Base-by-base conservation (phyloP, 2,113 vertebrate genomes). In the Toxotes chatareus region DNA sequence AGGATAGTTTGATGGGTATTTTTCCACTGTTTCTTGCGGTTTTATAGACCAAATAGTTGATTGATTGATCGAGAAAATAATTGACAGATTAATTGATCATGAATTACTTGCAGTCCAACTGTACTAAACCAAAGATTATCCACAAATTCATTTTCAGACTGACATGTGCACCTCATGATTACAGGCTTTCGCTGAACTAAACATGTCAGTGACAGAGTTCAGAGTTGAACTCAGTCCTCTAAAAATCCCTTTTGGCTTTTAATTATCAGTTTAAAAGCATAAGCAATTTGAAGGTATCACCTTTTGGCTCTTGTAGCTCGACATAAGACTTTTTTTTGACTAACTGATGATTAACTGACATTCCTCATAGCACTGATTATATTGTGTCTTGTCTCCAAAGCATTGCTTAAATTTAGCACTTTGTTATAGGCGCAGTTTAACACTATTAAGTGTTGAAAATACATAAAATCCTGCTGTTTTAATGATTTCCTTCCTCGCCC, bases 401-500 rank as follows among this genome's bases (percentile, higher is more conserved):
- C 9, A 5, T 72, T 63, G 16, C 12, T 73, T 61, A 0, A 7
- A 73, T 59, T 16, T 5, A 46, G 14, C 5, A 23, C 5, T 21
- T 56, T 61, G 17, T 40, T 60, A 4, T n/a, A 13, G 21, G 14
- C 40, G 44, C 42, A 66, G 64, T 80, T 57, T 71, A 19, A 66
- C 23, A n/a, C 38, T 67, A 23, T 21, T 14, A 73, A 55, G 8
- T 53, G 40, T 7, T 32, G 19, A 49, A 73, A 65, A 64, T 42
- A 57, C 62, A 76, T 7, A 63, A 76, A 62, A 31, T 36, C 27
- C 68, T 40, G 55, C 46, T 3, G 9, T 61, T 86, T 76, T 34
- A 38, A 75, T 73, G 19, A 49, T 74, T 70, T 53, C 56, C 61
- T 66, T 61, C 16, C 14, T 73, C 71, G 67, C 36, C 77, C 71